phyloP scores from a whole-genome alignment of 1,140 invertebrate species.

The Ladona fulva region DNA sequence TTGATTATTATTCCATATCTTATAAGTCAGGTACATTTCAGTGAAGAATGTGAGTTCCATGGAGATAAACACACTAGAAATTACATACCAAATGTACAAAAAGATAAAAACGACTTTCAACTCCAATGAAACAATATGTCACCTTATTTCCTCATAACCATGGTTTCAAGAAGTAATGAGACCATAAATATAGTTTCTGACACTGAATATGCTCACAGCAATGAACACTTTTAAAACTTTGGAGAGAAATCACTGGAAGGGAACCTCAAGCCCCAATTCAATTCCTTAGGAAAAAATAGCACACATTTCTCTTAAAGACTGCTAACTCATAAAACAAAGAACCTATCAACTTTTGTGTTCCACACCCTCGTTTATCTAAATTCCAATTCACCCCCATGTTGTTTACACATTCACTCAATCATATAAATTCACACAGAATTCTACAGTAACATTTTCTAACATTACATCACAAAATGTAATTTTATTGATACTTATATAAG shows the following conservation, averaged over 20 bases:
- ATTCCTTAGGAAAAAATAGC: not conserved
- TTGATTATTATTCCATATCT: not conserved
- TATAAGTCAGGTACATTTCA: not conserved
- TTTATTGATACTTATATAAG: not conserved
- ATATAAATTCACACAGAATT: too few relatives aligned
- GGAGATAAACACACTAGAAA: not conserved
- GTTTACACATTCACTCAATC: too few relatives aligned
- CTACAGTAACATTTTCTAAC: not conserved
- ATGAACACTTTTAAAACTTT: not conserved
- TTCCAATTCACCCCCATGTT: too few relatives aligned
- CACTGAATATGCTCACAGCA: not conserved
- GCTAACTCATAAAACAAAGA: too few relatives aligned
- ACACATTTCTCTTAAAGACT: too few relatives aligned
- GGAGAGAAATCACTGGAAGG: not conserved
- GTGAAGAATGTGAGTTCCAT: not conserved
- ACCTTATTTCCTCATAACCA: not conserved
- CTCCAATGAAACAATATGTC: not conserved
- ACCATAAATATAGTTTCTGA: not conserved
- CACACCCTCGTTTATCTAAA: too few relatives aligned
- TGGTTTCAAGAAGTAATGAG: not conserved
- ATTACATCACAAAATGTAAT: not conserved
- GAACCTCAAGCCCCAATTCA: not conserved
- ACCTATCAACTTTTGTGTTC: too few relatives aligned
- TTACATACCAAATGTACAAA: slow-evolving; percentile 7
- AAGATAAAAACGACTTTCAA: not conserved